These are phyloP conservation scores for Campylomormyrus numenius DNA, from an alignment of 2,113 vertebrate genomes.

Conservation along the genomic window DNA sequence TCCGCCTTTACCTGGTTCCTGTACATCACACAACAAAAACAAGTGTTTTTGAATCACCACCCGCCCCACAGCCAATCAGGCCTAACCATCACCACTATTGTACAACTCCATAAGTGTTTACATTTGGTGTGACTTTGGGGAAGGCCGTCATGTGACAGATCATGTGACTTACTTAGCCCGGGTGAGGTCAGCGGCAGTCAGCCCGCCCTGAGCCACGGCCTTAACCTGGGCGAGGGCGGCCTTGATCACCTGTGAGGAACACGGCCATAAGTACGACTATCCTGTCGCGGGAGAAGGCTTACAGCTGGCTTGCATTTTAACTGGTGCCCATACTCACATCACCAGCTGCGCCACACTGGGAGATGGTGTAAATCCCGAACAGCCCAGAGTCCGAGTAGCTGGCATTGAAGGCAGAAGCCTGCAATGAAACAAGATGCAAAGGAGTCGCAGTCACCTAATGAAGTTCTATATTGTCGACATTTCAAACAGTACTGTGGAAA, in stretches of 20 bases:
- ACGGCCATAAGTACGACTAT: background rate
- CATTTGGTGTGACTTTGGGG: background rate
- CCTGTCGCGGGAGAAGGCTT: background rate
- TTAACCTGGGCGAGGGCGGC: constrained; percentile 78
- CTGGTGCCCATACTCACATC: constrained; percentile 66
- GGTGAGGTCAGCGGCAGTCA: constrained; percentile 70
- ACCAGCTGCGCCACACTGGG: constrained; percentile 60
- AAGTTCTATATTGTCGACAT: background rate
- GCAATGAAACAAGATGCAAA: constrained; percentile 25
- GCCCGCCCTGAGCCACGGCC: constrained; percentile 69
- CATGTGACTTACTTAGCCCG: constrained; percentile 80
- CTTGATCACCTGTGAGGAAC: constrained; percentile 73
- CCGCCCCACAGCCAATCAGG: background rate
- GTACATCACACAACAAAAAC: background rate
- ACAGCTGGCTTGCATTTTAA: background rate
- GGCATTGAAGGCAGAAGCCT: constrained; percentile 82
- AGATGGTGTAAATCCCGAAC: constrained; percentile 84
- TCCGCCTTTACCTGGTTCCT: constrained; percentile 80
- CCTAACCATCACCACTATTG: background rate
- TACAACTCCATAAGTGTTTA: background rate
- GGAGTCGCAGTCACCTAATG: background rate
- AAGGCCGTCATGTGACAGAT: no score
- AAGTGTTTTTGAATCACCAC: background rate
- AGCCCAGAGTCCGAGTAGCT: constrained; percentile 90
- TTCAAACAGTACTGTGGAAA: background rate